Percentiles rank a stretch among this genome's conserved stretches.
These are phyloP conservation scores for Fabriciana adippe DNA, from an alignment of 2,888 invertebrate species.

Conservation along the genomic window DNA sequence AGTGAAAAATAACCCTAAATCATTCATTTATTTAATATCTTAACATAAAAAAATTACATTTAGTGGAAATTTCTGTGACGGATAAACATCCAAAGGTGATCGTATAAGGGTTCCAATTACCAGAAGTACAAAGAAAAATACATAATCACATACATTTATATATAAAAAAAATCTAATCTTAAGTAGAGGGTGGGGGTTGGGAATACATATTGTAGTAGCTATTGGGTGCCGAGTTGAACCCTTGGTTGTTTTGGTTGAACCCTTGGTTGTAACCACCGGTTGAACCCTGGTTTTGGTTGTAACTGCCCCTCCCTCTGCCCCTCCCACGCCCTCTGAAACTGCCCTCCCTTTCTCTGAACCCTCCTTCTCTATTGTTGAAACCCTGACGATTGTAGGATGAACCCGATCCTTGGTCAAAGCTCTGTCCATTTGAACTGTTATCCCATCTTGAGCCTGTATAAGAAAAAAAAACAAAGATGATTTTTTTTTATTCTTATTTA, in stretches of 20 bases:
- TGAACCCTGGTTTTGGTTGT: constrained; percentile 20
- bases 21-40: too few relatives aligned
- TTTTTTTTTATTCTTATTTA: not conserved
- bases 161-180: not conserved
- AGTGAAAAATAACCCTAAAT: too few relatives aligned
- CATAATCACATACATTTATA: not conserved
- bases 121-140: too few relatives aligned
- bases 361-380: constrained; percentile 27
- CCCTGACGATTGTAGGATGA: constrained; percentile 33
- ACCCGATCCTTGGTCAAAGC: constrained; percentile 33
- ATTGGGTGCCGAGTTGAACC: constrained; percentile 51
- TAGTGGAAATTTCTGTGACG: too few relatives aligned
- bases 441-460: constrained; percentile 41
- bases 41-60: too few relatives aligned
- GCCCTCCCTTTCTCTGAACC: constrained; percentile 20
- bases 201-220: constrained; percentile 75
- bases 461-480: not conserved
- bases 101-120: too few relatives aligned
- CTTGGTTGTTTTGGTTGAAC: constrained; percentile 44
- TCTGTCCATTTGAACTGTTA: constrained; percentile 34
- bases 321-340: constrained; percentile 28
- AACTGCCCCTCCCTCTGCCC: constrained; percentile 21
- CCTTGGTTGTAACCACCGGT: constrained; percentile 32
- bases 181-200: constrained; percentile 53
- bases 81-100: too few relatives aligned